Evolutionary conservation across 1,140 invertebrate genomes (phyloP).

Genomic region (Pachyrhynchus sulphureomaculatus): DNA sequence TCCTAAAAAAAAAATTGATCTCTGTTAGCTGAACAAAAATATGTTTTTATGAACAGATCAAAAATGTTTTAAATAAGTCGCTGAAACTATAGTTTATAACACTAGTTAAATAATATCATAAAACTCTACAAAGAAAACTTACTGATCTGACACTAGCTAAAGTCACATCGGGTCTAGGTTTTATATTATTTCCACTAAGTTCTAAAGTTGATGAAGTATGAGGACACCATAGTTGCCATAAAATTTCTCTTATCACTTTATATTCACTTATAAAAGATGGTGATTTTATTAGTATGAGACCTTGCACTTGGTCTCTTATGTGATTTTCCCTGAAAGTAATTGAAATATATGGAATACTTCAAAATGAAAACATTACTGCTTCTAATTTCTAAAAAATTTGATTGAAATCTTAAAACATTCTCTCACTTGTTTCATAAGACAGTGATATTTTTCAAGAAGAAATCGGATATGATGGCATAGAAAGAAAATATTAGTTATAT

Average conservation of each 20-base stretch:
- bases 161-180: constrained; percentile 41
- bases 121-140: too few species aligned
- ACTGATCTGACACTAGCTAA: constrained; percentile 46
- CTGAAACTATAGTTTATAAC: too few species aligned
- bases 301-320: constrained; percentile 31
- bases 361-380: background rate
- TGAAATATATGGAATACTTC: background rate
- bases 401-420: too few species aligned
- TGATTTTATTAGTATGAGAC: constrained; percentile 35
- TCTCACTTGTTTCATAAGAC: background rate
- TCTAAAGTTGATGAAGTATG: constrained; percentile 43
- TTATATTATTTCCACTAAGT: constrained; percentile 36
- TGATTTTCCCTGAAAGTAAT: constrained; percentile 40
- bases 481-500: too few species aligned
- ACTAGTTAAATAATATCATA: too few species aligned
- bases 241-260: constrained; percentile 46
- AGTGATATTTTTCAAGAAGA: background rate
- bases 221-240: constrained; percentile 44
- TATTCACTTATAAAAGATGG: constrained; percentile 46
- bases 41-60: too few species aligned
- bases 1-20: too few species aligned
- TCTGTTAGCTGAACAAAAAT: too few species aligned
- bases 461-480: too few species aligned
- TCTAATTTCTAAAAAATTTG: background rate
- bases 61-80: too few species aligned